Evolutionary conservation across 2,113 vertebrate genomes (phyloP), one percentile per base, ranked within the genome.

Genomic region (Etheostoma spectabile): DNA sequence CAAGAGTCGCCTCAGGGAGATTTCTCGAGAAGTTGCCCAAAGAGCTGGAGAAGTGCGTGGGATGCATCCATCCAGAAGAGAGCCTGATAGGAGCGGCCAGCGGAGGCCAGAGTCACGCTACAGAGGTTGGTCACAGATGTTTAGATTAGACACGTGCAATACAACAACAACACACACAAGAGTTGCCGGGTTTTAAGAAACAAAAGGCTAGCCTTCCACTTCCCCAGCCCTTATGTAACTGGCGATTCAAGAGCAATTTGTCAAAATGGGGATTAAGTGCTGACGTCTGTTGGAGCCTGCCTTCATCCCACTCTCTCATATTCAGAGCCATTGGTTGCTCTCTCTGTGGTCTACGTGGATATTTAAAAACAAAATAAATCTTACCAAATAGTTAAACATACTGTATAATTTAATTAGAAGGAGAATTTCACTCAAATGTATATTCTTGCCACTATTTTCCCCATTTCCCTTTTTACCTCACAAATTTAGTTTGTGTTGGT

Each of bases 1-100:
- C 18, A 97, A 93, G 75, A 96, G 94, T 80, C 96, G 92, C 62
- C 71, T 97, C 0, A 95, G 92, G 88, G 97, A 99, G 5, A 88
- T 98, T 82, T 97, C 97, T 77, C 95, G 94, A 88, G 98, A 98
- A 86, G 96, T 95, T 69, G 96, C 97, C 73, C 95, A 97, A 78
- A 96, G 92, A 91, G 96, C 95, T 30, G 92, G 90, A 62, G 96
- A 96, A 68, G 88, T 95, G 86, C 97, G 93, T 82, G 95, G 93
- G 87, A 94, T 74, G 85, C 91, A 95, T 63, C 91, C 93, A 24
- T 82, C 95, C 62, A 95, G 96, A 69, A 96, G 93, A 88, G 96
- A 97, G 65, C 78, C 68, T 0, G 97, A 98, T 27, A 94, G 93
- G 87, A 82, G 87, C 3, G 93, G 90, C 49, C 95, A 93, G 18